Evolutionary conservation across 2,113 vertebrate genomes (phyloP).

Genomic region (Pterocles gutturalis): DNA sequence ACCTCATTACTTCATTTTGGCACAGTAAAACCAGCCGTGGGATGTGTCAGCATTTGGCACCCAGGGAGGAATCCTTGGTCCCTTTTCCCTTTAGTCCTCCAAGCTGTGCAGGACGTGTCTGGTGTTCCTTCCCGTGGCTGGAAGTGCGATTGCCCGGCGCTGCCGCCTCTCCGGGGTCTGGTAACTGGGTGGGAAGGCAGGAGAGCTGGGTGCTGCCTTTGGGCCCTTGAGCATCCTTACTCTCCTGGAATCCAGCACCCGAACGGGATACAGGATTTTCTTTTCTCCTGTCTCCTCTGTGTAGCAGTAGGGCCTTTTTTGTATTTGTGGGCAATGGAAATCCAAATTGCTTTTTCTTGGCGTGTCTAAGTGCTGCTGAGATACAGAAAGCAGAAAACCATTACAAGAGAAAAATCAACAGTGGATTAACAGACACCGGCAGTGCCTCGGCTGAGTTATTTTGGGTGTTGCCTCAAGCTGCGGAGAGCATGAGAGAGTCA

Average conservation of each 20-base stretch:
- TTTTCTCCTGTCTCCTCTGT: fast-evolving
- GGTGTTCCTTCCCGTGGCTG: fast-evolving
- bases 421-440: neutral
- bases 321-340: neutral
- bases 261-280: fast-evolving
- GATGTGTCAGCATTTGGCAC: neutral
- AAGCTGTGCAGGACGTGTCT: neutral
- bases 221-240: neutral
- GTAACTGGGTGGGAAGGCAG: neutral
- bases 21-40: neutral
- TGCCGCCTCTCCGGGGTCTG: neutral
- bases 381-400: neutral
- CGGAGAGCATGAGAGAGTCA: neutral
- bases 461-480: neutral
- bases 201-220: neutral
- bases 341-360: neutral
- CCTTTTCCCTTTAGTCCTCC: neutral
- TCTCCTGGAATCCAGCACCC: neutral
- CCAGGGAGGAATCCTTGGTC: neutral
- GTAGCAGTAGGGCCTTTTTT: neutral
- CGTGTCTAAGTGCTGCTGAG: neutral
- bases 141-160: neutral
- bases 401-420: neutral
- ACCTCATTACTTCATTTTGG: neutral
- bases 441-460: neutral